Percentiles rank a stretch among this genome's conserved stretches.
phyloP scores from a whole-genome alignment of 2,797 vertebrate genomes.

The Stomatorhinus walkeri region DNA sequence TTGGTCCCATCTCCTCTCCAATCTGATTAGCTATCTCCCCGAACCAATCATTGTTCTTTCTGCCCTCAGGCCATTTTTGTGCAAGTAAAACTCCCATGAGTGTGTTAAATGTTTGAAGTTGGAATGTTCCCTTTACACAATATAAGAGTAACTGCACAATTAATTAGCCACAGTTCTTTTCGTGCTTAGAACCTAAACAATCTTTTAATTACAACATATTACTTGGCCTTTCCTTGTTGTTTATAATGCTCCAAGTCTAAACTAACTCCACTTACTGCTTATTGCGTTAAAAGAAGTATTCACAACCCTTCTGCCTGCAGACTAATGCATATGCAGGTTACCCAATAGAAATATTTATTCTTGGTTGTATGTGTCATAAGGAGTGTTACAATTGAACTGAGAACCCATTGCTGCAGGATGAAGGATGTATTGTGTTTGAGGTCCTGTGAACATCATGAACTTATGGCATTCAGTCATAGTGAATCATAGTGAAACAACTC shows the following conservation, averaged over 20 bases:
- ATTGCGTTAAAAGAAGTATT: not conserved
- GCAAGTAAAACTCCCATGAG: not conserved
- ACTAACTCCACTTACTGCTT: not conserved
- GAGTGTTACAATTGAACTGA: not conserved
- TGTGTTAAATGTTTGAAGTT: not conserved
- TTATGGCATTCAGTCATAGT: not conserved
- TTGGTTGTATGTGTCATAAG: not conserved
- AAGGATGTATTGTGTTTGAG: not conserved
- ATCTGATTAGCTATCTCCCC: not conserved
- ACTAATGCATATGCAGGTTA: not conserved
- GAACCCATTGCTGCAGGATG: not conserved
- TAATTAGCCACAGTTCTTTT: not conserved
- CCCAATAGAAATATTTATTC: not conserved
- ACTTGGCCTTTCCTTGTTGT: not conserved
- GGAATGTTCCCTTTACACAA: not conserved
- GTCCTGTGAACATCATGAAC: not conserved
- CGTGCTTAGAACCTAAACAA: not conserved
- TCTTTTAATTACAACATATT: not conserved
- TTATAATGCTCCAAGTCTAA: not conserved
- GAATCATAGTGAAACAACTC: not conserved
- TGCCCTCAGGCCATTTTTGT: not conserved
- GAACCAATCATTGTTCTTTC: not conserved
- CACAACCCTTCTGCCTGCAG: not conserved
- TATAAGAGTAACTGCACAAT: not conserved
- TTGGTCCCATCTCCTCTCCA: too few species aligned